These are phyloP conservation scores for Xenus cinereus DNA, from an alignment of 2,113 vertebrate species.

Conservation along the genomic window DNA sequence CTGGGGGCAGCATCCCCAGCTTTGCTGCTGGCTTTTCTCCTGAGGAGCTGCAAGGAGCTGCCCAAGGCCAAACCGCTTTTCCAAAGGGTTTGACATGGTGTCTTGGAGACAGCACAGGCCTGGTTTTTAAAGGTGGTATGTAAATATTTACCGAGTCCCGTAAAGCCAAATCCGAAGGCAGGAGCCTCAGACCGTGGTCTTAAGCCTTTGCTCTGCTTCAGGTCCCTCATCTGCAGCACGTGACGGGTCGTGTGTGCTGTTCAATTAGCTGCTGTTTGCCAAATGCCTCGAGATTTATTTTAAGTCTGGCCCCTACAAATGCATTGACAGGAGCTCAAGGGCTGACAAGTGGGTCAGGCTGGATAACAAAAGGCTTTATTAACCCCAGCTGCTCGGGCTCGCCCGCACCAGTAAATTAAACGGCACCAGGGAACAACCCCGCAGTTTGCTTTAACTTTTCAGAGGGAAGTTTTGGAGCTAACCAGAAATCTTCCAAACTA, in stretches of 20 bases:
- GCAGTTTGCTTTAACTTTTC: neutral
- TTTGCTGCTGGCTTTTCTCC: neutral
- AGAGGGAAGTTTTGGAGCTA: neutral
- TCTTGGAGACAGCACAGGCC: neutral
- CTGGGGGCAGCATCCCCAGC: neutral
- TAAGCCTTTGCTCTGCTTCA: neutral
- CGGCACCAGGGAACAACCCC: neutral
- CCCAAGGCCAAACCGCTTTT: neutral
- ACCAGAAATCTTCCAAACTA: neutral
- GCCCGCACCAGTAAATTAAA: neutral
- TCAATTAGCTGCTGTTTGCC: neutral
- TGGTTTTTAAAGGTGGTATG: neutral
- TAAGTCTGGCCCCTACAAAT: neutral
- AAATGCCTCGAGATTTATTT: slow-evolving; percentile 26
- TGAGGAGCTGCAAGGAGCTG: fast-evolving
- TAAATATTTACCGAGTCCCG: neutral
- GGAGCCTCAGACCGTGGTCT: neutral
- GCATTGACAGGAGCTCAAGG: slow-evolving; percentile 17
- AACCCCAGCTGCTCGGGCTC: neutral
- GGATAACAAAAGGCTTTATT: slow-evolving; percentile 38
- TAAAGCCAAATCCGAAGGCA: neutral
- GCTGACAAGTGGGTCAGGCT: slow-evolving; percentile 20
- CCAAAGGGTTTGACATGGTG: neutral
- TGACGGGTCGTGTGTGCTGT: neutral
- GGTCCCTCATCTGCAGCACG: neutral